These are phyloP conservation scores for Puffinus mauretanicus DNA, from an alignment of 2,113 vertebrate species.

Conservation along the genomic window DNA sequence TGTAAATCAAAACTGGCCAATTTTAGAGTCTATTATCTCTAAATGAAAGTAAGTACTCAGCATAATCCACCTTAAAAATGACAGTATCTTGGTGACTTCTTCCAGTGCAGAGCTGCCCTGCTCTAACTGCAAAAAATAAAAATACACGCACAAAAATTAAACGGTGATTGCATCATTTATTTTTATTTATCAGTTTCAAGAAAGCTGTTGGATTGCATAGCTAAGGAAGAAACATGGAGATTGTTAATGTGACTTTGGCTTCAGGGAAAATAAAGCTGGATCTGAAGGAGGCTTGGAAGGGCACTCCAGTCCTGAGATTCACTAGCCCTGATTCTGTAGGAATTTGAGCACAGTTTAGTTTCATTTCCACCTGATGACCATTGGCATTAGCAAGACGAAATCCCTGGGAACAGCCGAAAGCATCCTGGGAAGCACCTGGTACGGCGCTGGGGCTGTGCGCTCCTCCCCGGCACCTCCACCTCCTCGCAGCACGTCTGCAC, in stretches of 20 bases:
- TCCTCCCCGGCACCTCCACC: not conserved
- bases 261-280: not conserved
- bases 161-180: not conserved
- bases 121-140: not conserved
- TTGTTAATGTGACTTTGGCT: not conserved
- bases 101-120: not conserved
- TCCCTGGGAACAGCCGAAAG: not conserved
- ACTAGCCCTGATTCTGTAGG: not conserved
- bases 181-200: not conserved
- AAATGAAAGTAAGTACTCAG: not conserved
- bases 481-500: not conserved
- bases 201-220: not conserved
- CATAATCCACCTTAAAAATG: not conserved
- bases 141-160: not conserved
- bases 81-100: not conserved
- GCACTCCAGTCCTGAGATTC: not conserved
- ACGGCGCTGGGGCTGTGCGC: rapidly evolving
- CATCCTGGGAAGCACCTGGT: rapidly evolving
- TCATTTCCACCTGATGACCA: not conserved
- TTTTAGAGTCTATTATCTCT: constrained; percentile 19
- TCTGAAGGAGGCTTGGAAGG: not conserved
- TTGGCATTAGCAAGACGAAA: not conserved
- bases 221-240: not conserved
- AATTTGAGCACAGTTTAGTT: not conserved
- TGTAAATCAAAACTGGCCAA: constrained; percentile 33